These are phyloP conservation scores for Formica aserva DNA, from an alignment of 2,888 invertebrate genomes.

Conservation along the genomic window DNA sequence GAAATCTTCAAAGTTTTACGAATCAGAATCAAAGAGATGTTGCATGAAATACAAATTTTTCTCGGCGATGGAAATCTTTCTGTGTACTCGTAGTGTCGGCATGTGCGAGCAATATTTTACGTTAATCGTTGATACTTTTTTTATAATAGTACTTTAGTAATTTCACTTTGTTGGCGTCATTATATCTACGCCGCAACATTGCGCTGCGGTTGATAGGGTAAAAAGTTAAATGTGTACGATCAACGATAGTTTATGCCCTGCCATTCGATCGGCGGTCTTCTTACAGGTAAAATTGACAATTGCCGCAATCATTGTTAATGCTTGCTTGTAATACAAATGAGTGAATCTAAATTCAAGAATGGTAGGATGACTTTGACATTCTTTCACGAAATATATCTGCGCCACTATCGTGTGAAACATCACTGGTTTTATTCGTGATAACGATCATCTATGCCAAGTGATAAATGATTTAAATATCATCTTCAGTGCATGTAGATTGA, in stretches of 20 bases:
- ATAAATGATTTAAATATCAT: slow-evolving; percentile 72
- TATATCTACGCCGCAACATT: not conserved
- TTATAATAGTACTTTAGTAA: not conserved
- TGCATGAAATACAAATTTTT: not conserved
- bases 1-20: not conserved
- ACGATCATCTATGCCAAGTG: slow-evolving; percentile 58
- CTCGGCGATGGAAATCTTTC: not conserved
- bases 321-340: slow-evolving; percentile 42
- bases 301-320: slow-evolving; percentile 61
- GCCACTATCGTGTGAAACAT: slow-evolving; percentile 52
- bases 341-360: slow-evolving; percentile 68
- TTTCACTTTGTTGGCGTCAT: not conserved
- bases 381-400: slow-evolving; percentile 58
- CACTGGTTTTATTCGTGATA: slow-evolving; percentile 66
- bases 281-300: slow-evolving; percentile 48
- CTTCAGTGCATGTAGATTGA: not conserved
- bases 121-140: slow-evolving; percentile 1
- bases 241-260: slow-evolving; percentile 9
- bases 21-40: not conserved
- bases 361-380: slow-evolving; percentile 62
- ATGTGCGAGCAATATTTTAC: slow-evolving; percentile 16
- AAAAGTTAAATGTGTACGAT: slow-evolving; percentile 19
- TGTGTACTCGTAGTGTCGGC: not conserved
- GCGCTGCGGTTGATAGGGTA: not conserved
- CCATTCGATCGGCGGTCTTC: slow-evolving; percentile 26